phyloP scores from a whole-genome alignment of 2,888 invertebrate genomes.

The Marronus borbonicus region DNA sequence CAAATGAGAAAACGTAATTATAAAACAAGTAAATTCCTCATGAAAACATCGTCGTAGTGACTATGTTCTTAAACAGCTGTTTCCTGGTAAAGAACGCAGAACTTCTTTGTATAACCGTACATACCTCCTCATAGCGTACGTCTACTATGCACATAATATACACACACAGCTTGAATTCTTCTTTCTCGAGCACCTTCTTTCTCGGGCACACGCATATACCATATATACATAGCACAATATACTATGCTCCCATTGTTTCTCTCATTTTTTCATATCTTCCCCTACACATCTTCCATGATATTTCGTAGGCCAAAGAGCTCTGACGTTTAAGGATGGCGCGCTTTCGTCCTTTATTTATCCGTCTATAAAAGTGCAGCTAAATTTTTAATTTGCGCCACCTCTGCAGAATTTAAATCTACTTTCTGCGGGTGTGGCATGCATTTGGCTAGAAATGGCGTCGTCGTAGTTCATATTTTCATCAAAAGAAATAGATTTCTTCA shows the following conservation, averaged over 20 bases:
- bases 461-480: too few relatives aligned
- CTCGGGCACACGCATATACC: conserved; percentile 54
- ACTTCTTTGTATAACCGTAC: neutral
- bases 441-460: too few relatives aligned
- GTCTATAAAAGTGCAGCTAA: conserved; percentile 64
- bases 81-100: too few relatives aligned
- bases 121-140: neutral
- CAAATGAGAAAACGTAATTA: too few relatives aligned
- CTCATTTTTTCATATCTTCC: conserved; percentile 69
- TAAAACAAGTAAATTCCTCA: too few relatives aligned
- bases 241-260: conserved; percentile 63
- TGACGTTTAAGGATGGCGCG: conserved; percentile 63
- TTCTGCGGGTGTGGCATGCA: too few relatives aligned
- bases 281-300: conserved; percentile 67
- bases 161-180: neutral
- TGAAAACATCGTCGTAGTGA: too few relatives aligned
- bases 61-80: neutral
- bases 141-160: neutral
- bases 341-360: conserved; percentile 65
- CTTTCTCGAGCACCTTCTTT: conserved; percentile 26
- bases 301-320: conserved; percentile 65
- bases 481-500: too few relatives aligned
- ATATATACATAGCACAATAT: conserved; percentile 42
- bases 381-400: conserved; percentile 61
- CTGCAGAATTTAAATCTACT: conserved; percentile 27